A percentile compares a stretch with the other conserved stretches of the same genome.
phyloP scores from a whole-genome alignment of 2,797 vertebrate genomes.

The Eulemur albifrons region DNA sequence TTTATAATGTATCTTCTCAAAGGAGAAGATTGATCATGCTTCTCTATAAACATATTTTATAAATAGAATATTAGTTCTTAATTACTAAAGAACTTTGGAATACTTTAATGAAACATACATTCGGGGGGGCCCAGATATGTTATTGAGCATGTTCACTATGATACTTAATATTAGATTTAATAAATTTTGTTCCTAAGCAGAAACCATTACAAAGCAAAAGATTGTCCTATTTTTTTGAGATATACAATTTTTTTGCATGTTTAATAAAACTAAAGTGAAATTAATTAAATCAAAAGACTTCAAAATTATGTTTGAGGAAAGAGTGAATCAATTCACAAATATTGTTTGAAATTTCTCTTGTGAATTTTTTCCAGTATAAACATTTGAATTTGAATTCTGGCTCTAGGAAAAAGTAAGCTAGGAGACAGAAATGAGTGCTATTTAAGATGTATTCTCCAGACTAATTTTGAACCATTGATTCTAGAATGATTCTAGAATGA shows the following conservation, averaged over 20 bases:
- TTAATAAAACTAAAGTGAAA: background rate
- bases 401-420: background rate
- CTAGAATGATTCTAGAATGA: background rate
- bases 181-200: background rate
- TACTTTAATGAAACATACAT: background rate
- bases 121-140: background rate
- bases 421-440: background rate
- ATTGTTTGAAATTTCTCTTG: background rate
- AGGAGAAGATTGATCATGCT: background rate
- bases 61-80: background rate
- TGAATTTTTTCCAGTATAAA: background rate
- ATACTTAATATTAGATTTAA: background rate
- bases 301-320: background rate
- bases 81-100: background rate
- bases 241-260: background rate
- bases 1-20: background rate
- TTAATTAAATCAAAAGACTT: background rate
- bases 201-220: background rate
- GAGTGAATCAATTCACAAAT: background rate
- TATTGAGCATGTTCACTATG: background rate
- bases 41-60: background rate
- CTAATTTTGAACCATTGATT: background rate
- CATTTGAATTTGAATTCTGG: slow-evolving; percentile 36
- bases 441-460: background rate
- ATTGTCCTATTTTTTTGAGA: background rate